Base-by-base conservation (phyloP, 2,888 invertebrate species). In the Erebia aethiops region DNA sequence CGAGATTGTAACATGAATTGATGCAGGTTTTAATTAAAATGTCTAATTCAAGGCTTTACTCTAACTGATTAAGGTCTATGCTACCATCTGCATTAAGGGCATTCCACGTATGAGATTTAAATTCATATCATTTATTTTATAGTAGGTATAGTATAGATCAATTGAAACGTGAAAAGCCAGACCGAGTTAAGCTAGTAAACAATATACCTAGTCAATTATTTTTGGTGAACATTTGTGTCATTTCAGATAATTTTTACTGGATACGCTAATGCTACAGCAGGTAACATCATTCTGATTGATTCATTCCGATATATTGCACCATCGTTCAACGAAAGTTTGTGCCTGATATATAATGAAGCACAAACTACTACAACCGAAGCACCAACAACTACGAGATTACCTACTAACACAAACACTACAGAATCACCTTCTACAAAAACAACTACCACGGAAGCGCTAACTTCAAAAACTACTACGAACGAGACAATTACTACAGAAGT, bases 171-270 rank as follows among this genome's bases (percentile, higher is more conserved):
- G 21, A 21, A 21, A 21, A 21, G 21, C 21, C 21, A 21, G 21
- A 2, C 21, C 21, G 21, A 21, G 21, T 21, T 21, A 21, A 21
- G 2, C 2, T 21, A 21, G 35, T 26, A 26, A 26, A 26, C 2
- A 26, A 26, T 26, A 26, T 3, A 26, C 4, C 26, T 26, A 26
- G 3, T 26, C 5, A 10, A 11, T 1, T n/a, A 51, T 7, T 51
- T 1, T 35, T 35, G 7, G 35, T 35, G 35, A 35, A 18, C 1
- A 21, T 56, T 57, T 21, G 8, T 41, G 21, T 56, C 9, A n/a
- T 74, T 73, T 49, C 67, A 74, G 74, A 26, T 74, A 41, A 2
- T 1, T 21, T 35, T 74, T 26, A 0, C 0, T 64, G 73, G 71
- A 13, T 18, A 51, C 2, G 61, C 71, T 41, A 1, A 9, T 8